phyloP scores from a whole-genome alignment of 2,888 invertebrate genomes.

The Leptopterna dolabrata region DNA sequence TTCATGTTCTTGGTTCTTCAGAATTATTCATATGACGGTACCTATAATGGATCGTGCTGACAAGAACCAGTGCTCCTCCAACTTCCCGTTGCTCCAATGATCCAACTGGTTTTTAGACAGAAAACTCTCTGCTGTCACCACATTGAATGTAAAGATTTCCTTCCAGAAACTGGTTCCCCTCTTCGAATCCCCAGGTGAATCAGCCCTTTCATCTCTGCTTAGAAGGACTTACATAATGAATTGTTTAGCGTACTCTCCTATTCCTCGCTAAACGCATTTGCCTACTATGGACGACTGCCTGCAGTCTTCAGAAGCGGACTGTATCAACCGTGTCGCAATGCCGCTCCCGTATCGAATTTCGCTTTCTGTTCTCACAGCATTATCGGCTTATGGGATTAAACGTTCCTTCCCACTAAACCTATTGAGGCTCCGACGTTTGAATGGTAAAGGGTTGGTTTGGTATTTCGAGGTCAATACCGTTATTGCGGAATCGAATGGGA shows the following conservation, averaged over 20 bases:
- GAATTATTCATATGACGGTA: no score
- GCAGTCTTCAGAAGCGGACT: not conserved
- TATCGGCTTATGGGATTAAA: slow-evolving; percentile 42
- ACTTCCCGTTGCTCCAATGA: no score
- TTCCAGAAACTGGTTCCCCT: slow-evolving; percentile 8
- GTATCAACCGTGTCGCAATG: slow-evolving; percentile 30
- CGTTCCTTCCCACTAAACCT: slow-evolving; percentile 31
- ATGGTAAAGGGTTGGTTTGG: not conserved
- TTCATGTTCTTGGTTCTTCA: no score
- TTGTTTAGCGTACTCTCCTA: not conserved
- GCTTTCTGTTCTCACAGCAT: slow-evolving; percentile 10
- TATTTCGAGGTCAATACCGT: not conserved
- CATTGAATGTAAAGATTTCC: not conserved
- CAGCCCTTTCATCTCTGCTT: not conserved
- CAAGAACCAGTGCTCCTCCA: no score
- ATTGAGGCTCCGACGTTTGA: not conserved
- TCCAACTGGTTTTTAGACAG: not conserved
- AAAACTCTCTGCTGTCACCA: not conserved
- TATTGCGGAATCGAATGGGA: not conserved
- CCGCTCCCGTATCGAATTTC: slow-evolving; percentile 25
- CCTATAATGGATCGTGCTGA: no score
- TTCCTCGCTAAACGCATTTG: not conserved
- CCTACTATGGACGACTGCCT: not conserved
- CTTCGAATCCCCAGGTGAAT: slow-evolving; percentile 12
- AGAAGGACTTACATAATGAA: not conserved